Conservation (phyloP, 2,888 invertebrate genomes). For the Bellardia pandia region DNA sequence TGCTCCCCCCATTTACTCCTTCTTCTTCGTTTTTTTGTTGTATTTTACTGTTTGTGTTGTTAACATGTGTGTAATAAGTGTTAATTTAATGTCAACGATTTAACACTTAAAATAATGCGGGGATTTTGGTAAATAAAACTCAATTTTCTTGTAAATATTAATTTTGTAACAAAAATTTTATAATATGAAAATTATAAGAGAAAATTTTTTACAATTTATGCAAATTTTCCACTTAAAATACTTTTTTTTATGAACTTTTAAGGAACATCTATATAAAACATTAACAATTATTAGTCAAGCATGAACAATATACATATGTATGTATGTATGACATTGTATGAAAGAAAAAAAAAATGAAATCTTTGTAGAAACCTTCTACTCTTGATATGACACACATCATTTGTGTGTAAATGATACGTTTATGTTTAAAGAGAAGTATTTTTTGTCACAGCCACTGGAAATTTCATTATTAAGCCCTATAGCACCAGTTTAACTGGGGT, state of each 20-base stretch:
- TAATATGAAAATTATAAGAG: slow-evolving; percentile 27
- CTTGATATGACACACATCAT: slow-evolving; percentile 6
- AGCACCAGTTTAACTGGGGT: neutral
- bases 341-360: slow-evolving; percentile 39
- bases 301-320: slow-evolving; percentile 40
- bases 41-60: slow-evolving; percentile 9
- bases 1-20: slow-evolving; percentile 7
- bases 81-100: slow-evolving; percentile 76
- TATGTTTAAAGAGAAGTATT: slow-evolving; percentile 17
- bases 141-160: slow-evolving; percentile 13
- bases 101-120: slow-evolving; percentile 50
- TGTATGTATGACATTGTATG: neutral
- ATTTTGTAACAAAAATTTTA: slow-evolving; percentile 34
- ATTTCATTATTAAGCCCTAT: slow-evolving; percentile 53
- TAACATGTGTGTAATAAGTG: slow-evolving; percentile 76
- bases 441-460: slow-evolving; percentile 60
- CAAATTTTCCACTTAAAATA: slow-evolving; percentile 67
- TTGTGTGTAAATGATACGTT: slow-evolving; percentile 70
- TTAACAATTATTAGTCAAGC: slow-evolving; percentile 66
- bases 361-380: slow-evolving; percentile 22
- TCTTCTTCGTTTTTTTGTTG: no score
- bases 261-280: slow-evolving; percentile 37
- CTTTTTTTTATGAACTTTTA: slow-evolving; percentile 41
- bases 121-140: neutral
- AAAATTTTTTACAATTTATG: slow-evolving; percentile 55